A percentile compares a stretch with the other conserved stretches of the same genome.
Evolutionary conservation across 2,113 vertebrate genomes (phyloP).

Genomic region (Otis tarda): DNA sequence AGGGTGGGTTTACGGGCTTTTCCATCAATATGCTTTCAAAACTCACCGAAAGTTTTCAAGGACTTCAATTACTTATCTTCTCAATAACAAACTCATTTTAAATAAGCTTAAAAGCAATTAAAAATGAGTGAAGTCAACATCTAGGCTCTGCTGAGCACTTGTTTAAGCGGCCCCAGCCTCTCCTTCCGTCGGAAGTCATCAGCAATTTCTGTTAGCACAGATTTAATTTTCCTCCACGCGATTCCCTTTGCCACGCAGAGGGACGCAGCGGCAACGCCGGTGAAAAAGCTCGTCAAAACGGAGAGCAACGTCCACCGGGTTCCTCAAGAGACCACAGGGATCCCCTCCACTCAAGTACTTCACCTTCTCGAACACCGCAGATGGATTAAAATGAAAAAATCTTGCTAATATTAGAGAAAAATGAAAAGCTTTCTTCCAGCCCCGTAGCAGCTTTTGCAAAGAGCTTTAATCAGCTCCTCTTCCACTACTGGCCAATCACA

Average conservation of each 20-base stretch:
- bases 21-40: background rate
- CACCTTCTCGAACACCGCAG: background rate
- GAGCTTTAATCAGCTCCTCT: background rate
- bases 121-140: background rate
- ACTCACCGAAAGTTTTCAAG: background rate
- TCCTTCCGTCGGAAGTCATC: background rate
- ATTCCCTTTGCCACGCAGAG: background rate
- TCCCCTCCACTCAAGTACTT: background rate
- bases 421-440: background rate
- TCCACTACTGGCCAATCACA: background rate
- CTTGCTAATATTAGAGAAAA: background rate
- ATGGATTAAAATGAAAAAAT: background rate
- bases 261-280: background rate
- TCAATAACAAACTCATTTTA: background rate
- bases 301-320: background rate
- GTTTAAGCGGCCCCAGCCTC: background rate
- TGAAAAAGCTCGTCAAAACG: background rate
- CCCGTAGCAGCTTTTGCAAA: background rate
- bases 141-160: background rate
- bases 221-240: background rate
- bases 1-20: background rate
- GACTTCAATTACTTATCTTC: background rate
- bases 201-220: background rate
- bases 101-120: conserved; percentile 1
- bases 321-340: background rate